These are phyloP conservation scores for Styela clava DNA, from an alignment of 23 tunicate species.

Conservation along the genomic window DNA sequence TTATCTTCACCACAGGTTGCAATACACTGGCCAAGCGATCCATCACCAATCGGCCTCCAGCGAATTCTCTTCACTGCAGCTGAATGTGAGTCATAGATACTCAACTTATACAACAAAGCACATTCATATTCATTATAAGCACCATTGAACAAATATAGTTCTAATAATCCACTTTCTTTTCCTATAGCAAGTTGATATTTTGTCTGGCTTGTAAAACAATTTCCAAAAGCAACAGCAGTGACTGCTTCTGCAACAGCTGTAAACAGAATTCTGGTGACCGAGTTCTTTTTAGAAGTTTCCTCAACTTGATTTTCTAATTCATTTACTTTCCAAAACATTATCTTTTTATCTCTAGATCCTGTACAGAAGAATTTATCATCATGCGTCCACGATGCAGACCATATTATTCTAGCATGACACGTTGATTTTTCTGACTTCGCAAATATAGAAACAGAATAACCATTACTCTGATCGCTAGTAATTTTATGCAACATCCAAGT, in stretches of 20 bases:
- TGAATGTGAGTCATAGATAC: conserved; percentile 47
- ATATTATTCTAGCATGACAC: conserved; percentile 80
- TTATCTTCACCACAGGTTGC: conserved; percentile 89
- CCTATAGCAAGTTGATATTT: conserved; percentile 63
- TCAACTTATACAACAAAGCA: neutral
- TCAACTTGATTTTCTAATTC: neutral
- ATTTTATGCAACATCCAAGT: conserved; percentile 66
- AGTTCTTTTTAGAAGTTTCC: neutral
- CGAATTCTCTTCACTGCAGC: conserved; percentile 55
- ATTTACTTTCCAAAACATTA: conserved; percentile 64
- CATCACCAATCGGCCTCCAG: conserved; percentile 59
- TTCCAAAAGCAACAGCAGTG: conserved; percentile 76
- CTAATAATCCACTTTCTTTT: conserved; percentile 59
- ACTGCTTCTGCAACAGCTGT: conserved; percentile 37
- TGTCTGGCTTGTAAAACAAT: neutral
- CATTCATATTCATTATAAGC: conserved; percentile 3
- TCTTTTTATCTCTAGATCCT: conserved; percentile 82
- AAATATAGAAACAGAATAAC: conserved; percentile 6
- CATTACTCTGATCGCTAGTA: neutral
- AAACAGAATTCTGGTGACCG: conserved; percentile 11
- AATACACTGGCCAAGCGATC: neutral
- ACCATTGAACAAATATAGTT: conserved; percentile 10
- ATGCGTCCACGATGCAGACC: conserved; percentile 93
- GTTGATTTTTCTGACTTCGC: conserved; percentile 71
- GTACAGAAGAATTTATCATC: conserved; percentile 64